phyloP scores from a whole-genome alignment of 2,113 vertebrate species.

The Prunella himalayana region DNA sequence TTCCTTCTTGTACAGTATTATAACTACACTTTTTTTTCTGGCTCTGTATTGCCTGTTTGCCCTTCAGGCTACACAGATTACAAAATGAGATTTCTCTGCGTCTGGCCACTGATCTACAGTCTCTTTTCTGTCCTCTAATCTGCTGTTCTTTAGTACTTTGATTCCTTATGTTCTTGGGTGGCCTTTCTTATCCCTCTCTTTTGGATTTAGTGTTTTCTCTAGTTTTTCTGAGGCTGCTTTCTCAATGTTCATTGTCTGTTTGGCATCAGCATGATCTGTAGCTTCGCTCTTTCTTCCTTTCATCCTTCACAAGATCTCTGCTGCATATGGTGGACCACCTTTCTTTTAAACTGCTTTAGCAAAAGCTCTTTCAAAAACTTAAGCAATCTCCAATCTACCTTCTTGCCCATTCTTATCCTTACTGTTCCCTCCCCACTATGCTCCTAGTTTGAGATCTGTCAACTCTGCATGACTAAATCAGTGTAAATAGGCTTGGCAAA shows the following conservation, averaged over 20 bases:
- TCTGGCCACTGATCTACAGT: conserved; percentile 50
- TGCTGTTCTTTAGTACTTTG: conserved; percentile 64
- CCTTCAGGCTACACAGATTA: conserved; percentile 32
- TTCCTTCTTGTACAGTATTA: neutral
- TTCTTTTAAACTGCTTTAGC: conserved; percentile 61
- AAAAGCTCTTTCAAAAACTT: conserved; percentile 61
- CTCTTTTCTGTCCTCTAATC: conserved; percentile 61
- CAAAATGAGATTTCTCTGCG: conserved; percentile 48
- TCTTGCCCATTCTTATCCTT: conserved; percentile 54
- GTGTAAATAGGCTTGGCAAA: conserved; percentile 67
- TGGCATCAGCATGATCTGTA: conserved; percentile 59
- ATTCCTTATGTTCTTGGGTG: conserved; percentile 61
- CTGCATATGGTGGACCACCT: conserved; percentile 59
- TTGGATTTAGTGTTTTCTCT: conserved; percentile 56
- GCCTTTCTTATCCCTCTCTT: conserved; percentile 59
- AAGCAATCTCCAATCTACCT: conserved; percentile 17
- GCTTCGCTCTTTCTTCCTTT: conserved; percentile 55
- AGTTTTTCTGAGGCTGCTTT: conserved; percentile 31
- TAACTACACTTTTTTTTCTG: neutral
- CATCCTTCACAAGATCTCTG: conserved; percentile 63
- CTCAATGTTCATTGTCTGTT: conserved; percentile 67
- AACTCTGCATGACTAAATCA: conserved; percentile 56
- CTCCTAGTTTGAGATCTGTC: conserved; percentile 52
- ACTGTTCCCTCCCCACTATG: conserved; percentile 15
- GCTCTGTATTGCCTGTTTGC: conserved; percentile 10